Evolutionary conservation across 2,113 vertebrate species (phyloP), one percentile per base, ranked within the genome.

Genomic region (Climacteris rufus): DNA sequence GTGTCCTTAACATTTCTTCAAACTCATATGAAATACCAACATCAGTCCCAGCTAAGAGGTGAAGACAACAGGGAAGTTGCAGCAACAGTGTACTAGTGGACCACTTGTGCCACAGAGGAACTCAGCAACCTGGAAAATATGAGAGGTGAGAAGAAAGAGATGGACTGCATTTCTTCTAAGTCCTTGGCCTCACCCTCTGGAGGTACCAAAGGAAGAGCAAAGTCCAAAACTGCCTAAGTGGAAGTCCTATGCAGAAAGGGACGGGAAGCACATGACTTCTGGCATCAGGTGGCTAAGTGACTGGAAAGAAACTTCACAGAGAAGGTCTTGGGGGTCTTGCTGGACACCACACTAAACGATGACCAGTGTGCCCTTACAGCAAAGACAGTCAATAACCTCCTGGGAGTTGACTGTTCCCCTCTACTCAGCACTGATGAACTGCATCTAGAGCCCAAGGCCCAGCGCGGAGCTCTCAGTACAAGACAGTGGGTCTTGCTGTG

Each of bases 31-130:
- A 83, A 86, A 74, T 13, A 53, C 1, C 15, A 61, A 3, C 14
- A 61, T 5, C 0, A 0, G 14, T 30, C 45, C 8, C 45, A 57
- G 53, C 6, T 6, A 49, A 7, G 20, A 80, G 24, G 27, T 1
- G 1, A 42, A 39, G 22, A 82, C 23, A 71, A 53, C 33, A 44
- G 30, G 19, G 7, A 69, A 37, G 20, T 35, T 28, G 33, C 30
- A 64, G 20, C 27, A 85, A n/a, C n/a, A n/a, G n/a, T 10, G 9
- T 13, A 2, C 17, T 40, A 13, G 15, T 27, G 25, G 28, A 60
- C 18, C 33, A 35, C 1, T 23, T 31, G 12, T 13, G 16, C 5
- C 50, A 47, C 40, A 39, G 23, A 70, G 20, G 15, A 83, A 45
- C 21, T 37, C 42, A 78, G 47, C 13, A 78, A 50, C 20, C 31